phyloP scores from a whole-genome alignment of 1,140 invertebrate genomes.

The Lucilia sericata region DNA sequence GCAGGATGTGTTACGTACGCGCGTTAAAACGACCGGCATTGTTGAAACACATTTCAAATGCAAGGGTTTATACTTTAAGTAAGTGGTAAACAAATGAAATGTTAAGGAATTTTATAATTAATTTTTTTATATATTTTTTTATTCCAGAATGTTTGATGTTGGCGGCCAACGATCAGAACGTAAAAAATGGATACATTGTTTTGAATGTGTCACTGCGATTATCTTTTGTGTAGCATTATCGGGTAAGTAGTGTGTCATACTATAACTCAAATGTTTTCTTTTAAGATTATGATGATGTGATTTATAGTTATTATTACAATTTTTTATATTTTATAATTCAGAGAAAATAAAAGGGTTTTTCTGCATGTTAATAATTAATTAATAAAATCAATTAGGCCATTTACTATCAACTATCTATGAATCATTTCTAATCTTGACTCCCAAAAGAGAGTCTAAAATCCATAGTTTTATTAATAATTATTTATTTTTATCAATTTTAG shows the following conservation, averaged over 20 bases:
- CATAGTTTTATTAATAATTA: neutral
- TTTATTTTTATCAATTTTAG: conserved; percentile 66
- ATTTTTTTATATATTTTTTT: conserved; percentile 49
- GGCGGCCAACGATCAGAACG: conserved; percentile 94
- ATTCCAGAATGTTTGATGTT: conserved; percentile 91
- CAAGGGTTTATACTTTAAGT: conserved; percentile 93
- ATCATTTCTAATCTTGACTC: too few relatives aligned
- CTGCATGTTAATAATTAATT: too few relatives aligned
- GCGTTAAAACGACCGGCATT: conserved; percentile 95
- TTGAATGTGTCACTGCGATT: conserved; percentile 95
- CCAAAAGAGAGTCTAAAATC: too few relatives aligned
- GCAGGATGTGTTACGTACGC: conserved; percentile 92
- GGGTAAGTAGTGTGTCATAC: conserved; percentile 69
- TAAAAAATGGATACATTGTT: conserved; percentile 98
- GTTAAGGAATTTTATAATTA: neutral
- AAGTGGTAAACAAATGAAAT: conserved; percentile 61
- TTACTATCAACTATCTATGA: too few relatives aligned
- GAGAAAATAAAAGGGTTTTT: too few relatives aligned
- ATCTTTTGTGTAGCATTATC: conserved; percentile 97
- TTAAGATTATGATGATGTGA: neutral
- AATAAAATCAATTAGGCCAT: too few relatives aligned
- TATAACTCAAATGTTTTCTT: conserved; percentile 24
- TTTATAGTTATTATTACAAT: neutral
- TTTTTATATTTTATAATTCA: too few relatives aligned
- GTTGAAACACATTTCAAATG: conserved; percentile 94